A percentile compares a stretch with the other conserved stretches of the same genome.
Evolutionary conservation across 2,113 vertebrate species (phyloP).

Genomic region (Pandion haliaetus): DNA sequence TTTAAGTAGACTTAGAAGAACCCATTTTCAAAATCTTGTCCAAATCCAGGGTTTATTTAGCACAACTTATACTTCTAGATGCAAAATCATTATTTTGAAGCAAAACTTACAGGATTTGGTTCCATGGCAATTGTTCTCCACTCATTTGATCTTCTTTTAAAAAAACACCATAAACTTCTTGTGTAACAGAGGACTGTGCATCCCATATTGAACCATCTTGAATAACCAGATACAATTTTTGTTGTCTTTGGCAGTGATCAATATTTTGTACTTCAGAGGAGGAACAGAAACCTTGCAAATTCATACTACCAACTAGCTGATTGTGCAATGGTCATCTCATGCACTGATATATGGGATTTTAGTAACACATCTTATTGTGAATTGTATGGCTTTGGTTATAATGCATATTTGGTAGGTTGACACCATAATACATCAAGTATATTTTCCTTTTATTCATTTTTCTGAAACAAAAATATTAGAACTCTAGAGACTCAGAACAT

Average conservation of each 20-base stretch:
- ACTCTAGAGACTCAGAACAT: background rate
- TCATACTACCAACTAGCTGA: background rate
- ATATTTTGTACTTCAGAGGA: background rate
- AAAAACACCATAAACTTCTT: background rate
- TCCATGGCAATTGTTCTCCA: background rate
- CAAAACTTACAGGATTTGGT: background rate
- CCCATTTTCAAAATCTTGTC: background rate
- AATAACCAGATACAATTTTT: background rate
- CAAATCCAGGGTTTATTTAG: background rate
- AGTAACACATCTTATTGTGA: background rate
- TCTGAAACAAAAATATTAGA: background rate
- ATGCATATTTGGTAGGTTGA: background rate
- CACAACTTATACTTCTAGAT: background rate
- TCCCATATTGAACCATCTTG: background rate
- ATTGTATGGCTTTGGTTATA: background rate
- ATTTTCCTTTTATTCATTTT: constrained; percentile 5
- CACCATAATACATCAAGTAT: background rate
- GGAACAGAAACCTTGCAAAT: background rate
- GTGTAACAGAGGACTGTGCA: background rate
- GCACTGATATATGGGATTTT: background rate
- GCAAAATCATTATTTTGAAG: background rate
- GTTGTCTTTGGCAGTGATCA: background rate
- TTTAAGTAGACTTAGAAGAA: background rate
- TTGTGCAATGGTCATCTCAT: background rate
- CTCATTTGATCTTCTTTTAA: background rate